These are phyloP conservation scores for Chaetogeoica ovagalla DNA, from an alignment of 2,888 invertebrate genomes.

Conservation along the genomic window DNA sequence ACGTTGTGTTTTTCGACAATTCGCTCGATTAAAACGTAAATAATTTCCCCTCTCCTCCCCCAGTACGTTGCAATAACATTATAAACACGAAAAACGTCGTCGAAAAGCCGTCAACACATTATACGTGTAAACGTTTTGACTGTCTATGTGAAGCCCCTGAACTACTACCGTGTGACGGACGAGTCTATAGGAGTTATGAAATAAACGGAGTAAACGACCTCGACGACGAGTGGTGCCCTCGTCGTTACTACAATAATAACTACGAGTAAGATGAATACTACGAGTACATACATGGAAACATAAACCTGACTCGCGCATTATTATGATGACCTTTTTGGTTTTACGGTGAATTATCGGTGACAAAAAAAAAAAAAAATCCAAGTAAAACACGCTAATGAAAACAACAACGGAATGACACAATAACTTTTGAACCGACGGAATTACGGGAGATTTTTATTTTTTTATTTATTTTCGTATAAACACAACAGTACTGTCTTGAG, in stretches of 20 bases:
- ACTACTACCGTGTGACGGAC: neutral
- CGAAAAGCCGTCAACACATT: neutral
- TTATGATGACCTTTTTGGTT: neutral
- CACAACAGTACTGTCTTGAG: neutral
- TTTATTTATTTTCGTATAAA: neutral
- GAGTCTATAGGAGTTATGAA: no score
- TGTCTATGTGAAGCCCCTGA: conserved; percentile 21
- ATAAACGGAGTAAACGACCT: neutral
- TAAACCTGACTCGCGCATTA: neutral
- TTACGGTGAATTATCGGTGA: neutral
- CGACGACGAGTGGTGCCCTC: neutral
- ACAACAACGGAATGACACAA: neutral
- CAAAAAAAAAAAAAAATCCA: neutral
- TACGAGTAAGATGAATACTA: neutral
- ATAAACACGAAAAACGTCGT: no score
- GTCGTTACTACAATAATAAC: neutral
- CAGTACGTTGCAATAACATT: no score
- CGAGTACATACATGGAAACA: neutral
- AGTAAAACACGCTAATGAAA: neutral
- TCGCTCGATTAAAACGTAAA: no score
- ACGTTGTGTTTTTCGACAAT: no score
- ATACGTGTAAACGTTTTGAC: neutral
- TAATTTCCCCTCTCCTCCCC: no score
- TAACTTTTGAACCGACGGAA: no score
- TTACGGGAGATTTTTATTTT: no score